A percentile compares a stretch with the other conserved stretches of the same genome.
Evolutionary conservation across 2,113 vertebrate species (phyloP).

Genomic region (Aldabrachelys gigantea): DNA sequence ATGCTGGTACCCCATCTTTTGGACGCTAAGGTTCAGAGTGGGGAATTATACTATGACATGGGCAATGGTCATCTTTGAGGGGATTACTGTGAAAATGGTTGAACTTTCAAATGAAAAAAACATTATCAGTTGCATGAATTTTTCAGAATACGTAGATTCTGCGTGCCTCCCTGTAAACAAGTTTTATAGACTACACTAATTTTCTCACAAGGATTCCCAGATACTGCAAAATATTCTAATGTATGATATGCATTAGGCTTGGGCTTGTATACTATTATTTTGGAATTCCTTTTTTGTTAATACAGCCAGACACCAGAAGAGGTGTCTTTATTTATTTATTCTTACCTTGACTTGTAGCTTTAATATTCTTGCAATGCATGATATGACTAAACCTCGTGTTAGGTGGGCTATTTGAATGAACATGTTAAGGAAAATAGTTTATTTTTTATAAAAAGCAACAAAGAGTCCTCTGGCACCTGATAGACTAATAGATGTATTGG

Average conservation of each 20-base stretch:
- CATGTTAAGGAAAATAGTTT: background rate
- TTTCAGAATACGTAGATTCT: slow-evolving; percentile 54
- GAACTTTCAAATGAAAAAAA: slow-evolving; percentile 53
- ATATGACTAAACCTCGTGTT: background rate
- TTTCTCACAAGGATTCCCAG: slow-evolving; percentile 44
- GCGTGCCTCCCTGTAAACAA: slow-evolving; percentile 50
- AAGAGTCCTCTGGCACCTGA: too few species aligned
- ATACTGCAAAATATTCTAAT: slow-evolving; percentile 60
- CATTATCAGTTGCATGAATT: slow-evolving; percentile 44
- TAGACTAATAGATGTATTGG: too few species aligned
- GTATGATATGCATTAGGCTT: slow-evolving; percentile 58
- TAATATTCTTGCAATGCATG: background rate
- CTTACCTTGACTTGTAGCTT: slow-evolving; percentile 27
- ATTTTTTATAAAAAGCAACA: background rate
- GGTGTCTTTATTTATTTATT: background rate
- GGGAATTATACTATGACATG: too few species aligned
- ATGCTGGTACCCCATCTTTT: too few species aligned
- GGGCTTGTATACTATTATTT: slow-evolving; percentile 42
- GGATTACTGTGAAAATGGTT: slow-evolving; percentile 44
- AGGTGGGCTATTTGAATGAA: background rate
- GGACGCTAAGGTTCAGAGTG: too few species aligned
- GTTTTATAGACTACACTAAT: slow-evolving; percentile 12
- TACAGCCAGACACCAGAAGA: background rate
- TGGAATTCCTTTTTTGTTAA: slow-evolving; percentile 28
- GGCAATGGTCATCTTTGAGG: slow-evolving; percentile 25